Conservation (phyloP, 2,888 invertebrate species). For the Auanema sp. region DNA sequence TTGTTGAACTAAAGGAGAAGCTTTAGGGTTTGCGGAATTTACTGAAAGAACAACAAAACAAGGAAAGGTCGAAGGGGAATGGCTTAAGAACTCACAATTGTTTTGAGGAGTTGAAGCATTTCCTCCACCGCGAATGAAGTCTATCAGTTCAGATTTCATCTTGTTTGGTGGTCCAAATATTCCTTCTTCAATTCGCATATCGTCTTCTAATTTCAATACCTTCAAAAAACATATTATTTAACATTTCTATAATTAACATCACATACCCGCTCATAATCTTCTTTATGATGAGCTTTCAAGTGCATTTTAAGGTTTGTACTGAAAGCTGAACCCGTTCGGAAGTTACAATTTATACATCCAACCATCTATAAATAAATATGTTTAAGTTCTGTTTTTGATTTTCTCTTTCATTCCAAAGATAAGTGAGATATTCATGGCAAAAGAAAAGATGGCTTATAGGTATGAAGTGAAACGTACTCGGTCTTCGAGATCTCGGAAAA, state of each 20-base stretch:
- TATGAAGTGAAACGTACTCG: conserved; percentile 31
- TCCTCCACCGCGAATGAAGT: conserved; percentile 50
- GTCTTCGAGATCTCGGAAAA: conserved; percentile 57
- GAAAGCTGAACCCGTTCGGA: conserved; percentile 57
- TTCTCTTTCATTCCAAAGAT: too few relatives aligned
- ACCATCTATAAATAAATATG: conserved; percentile 43
- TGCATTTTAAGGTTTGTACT: conserved; percentile 60
- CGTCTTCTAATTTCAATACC: conserved; percentile 48
- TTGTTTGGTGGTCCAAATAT: conserved; percentile 47
- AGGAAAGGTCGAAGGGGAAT: too few relatives aligned
- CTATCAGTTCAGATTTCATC: conserved; percentile 51
- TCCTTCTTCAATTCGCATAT: conserved; percentile 51
- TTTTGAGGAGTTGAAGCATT: conserved; percentile 43
- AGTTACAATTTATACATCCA: conserved; percentile 56
- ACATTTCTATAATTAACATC: background rate
- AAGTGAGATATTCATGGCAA: too few relatives aligned
- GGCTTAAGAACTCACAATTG: conserved; percentile 2
- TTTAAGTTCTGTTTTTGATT: too few relatives aligned
- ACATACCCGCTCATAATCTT: conserved; percentile 47
- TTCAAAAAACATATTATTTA: conserved; percentile 10
- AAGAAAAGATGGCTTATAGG: too few relatives aligned
- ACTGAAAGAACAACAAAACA: background rate
- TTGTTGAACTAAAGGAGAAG: conserved; percentile 48
- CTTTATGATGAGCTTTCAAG: conserved; percentile 57
- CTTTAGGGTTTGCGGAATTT: conserved; percentile 24